Evolutionary conservation across 1,140 invertebrate genomes (phyloP).

Genomic region (Drosophila nigrodunni): DNA sequence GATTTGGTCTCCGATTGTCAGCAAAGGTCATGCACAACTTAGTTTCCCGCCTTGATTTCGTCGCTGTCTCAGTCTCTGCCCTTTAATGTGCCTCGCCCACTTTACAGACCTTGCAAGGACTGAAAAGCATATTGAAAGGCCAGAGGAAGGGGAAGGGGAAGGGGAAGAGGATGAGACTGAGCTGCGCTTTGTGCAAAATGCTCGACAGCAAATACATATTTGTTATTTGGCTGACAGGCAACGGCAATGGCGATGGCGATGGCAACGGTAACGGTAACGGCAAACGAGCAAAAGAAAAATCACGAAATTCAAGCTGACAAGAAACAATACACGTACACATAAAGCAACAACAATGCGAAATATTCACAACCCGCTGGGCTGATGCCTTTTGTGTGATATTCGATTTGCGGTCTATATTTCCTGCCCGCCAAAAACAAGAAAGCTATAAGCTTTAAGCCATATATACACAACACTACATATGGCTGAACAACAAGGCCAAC

Average conservation of each 20-base stretch:
- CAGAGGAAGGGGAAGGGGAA: too few relatives aligned
- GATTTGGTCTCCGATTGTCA: conserved; percentile 74
- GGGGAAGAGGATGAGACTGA: conserved; percentile 9
- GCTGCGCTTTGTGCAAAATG: conserved; percentile 31
- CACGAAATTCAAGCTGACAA: conserved; percentile 66
- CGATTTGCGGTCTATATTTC: conserved; percentile 65
- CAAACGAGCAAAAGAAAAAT: conserved; percentile 63
- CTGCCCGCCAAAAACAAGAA: conserved; percentile 40
- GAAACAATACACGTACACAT: conserved; percentile 62
- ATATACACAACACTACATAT: conserved; percentile 3
- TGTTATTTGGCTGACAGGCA: conserved; percentile 67
- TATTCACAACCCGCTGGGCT: conserved; percentile 54
- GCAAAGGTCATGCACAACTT: conserved; percentile 69
- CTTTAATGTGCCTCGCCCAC: conserved; percentile 9
- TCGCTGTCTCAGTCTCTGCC: not conserved
- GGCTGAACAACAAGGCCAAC: conserved; percentile 36
- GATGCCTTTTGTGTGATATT: conserved; percentile 61
- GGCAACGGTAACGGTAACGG: conserved; percentile 9
- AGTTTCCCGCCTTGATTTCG: not conserved
- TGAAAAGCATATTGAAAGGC: conserved; percentile 36
- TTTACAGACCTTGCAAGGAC: conserved; percentile 48
- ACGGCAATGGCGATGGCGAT: conserved; percentile 17
- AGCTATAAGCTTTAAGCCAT: conserved; percentile 13
- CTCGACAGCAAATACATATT: conserved; percentile 47
- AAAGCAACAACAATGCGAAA: conserved; percentile 35